Base-by-base conservation (phyloP, 2,113 vertebrate genomes). In the Prietella phreatophila region DNA sequence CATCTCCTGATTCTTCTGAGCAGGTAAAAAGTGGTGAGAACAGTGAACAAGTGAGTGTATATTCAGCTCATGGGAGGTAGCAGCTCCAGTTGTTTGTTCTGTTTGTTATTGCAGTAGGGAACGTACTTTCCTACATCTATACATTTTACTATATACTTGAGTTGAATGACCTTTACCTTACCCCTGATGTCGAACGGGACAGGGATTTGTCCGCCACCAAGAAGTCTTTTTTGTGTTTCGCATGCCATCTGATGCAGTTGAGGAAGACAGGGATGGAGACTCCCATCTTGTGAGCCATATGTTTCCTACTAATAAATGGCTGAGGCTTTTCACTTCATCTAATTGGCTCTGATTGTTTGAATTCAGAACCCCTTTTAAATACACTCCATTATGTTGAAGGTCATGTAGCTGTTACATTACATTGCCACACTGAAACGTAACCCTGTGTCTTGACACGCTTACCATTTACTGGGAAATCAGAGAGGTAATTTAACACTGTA, bases 401-500 rank as follows among this genome's bases (percentile, higher is more conserved):
- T 85, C 60, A 80, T 81, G 88, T 88, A 81, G 36, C 30, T 17
- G 56, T 73, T 65, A 19, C 71, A 27, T 85, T 79, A 75, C 42
- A 33, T 36, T 63, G 39, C 25, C 60, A 79, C 79, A 73, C 36
- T 89, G 90, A 89, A 91, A 89, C 27, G 30, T 39, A 83, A 89
- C 25, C 84, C 83, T 78, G 58, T 67, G 84, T 50, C 82, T 36
- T 87, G 85, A 87, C 67, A 80, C 87, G 47, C 42, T 85, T 63
- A 75, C 20, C n/a, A 60, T 61, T 69, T 67, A 73, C 8, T 65
- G 15, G 6, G 65, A 65, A 30, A 42, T 27, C 65, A 47, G 36
- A 50, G 27, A 15, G 5, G 33, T 33, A 87, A 90, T 82, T 78
- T 79, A 85, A 89, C 86, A 85, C 87, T 67, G 65, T 85, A 65